Percentiles rank a stretch among this genome's conserved stretches.
These are phyloP conservation scores for Diogma glabrata DNA, from an alignment of 2,888 invertebrate genomes.

Conservation along the genomic window DNA sequence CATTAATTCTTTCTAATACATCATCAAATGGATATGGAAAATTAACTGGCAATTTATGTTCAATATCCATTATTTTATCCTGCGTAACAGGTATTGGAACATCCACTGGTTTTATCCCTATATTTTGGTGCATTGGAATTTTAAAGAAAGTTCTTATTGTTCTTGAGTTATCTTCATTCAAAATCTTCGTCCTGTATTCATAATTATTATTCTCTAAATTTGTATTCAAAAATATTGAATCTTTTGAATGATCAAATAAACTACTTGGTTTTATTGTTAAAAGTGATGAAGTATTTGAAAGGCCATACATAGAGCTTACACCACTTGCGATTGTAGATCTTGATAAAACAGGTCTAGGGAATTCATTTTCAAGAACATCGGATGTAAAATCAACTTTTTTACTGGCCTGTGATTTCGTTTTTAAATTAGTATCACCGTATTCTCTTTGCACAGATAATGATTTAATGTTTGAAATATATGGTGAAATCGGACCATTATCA, in stretches of 20 bases:
- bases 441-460: background rate
- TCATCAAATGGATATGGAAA: background rate
- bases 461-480: too few species aligned
- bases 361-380: background rate
- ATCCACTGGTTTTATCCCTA: too few species aligned
- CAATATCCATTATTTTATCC: too few species aligned
- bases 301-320: background rate
- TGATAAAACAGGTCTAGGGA: background rate
- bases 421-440: slow-evolving; percentile 7
- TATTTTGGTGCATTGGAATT: too few species aligned
- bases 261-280: slow-evolving; percentile 5
- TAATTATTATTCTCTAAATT: too few species aligned
- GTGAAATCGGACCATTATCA: too few species aligned
- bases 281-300: background rate
- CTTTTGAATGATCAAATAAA: too few species aligned
- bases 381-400: slow-evolving; percentile 4
- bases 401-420: background rate
- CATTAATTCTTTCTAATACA: background rate
- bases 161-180: too few species aligned
- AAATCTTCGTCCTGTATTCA: too few species aligned
- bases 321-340: background rate
- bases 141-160: slow-evolving; percentile 1
- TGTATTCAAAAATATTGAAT: too few species aligned
- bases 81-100: too few species aligned
- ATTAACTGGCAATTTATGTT: too few species aligned